Evolutionary conservation across 2,888 invertebrate genomes (phyloP).

Genomic region (Lydus trimaculatus): DNA sequence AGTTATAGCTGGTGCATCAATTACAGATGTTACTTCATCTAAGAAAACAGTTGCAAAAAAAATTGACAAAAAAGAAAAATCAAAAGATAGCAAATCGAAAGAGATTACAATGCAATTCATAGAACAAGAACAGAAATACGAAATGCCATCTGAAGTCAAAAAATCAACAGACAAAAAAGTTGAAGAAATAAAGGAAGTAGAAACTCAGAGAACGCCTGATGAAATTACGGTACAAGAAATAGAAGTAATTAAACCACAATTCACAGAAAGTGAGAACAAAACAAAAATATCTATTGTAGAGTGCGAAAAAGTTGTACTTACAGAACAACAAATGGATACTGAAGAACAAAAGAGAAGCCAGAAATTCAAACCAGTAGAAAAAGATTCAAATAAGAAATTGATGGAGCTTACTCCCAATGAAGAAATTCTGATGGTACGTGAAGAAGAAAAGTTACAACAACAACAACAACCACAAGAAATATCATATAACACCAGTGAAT

Average conservation of each 20-base stretch:
- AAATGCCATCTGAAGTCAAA: background rate
- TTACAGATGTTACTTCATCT: no score
- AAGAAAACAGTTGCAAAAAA: background rate
- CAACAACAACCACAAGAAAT: slow-evolving; percentile 6
- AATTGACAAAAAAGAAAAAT: no score
- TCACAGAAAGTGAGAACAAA: background rate
- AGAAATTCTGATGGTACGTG: slow-evolving; percentile 22
- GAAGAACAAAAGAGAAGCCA: background rate
- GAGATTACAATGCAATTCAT: slow-evolving; percentile 20
- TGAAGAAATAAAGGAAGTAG: background rate
- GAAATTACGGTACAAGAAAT: background rate
- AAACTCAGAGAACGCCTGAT: background rate
- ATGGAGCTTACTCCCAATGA: slow-evolving; percentile 25
- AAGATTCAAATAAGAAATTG: slow-evolving; percentile 15
- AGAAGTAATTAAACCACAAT: background rate
- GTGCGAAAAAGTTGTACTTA: background rate
- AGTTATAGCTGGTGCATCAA: no score
- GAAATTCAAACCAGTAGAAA: slow-evolving; percentile 14
- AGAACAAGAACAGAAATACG: slow-evolving; percentile 18
- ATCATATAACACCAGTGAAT: slow-evolving; percentile 8
- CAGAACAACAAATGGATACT: background rate
- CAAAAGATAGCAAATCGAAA: slow-evolving; percentile 16
- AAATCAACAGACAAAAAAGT: background rate
- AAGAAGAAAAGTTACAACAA: slow-evolving; percentile 16
- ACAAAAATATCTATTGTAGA: no score